Evolutionary conservation across 2,113 vertebrate genomes (phyloP), one percentile per base, ranked within the genome.

Genomic region (Hippocampus guttulatus): DNA sequence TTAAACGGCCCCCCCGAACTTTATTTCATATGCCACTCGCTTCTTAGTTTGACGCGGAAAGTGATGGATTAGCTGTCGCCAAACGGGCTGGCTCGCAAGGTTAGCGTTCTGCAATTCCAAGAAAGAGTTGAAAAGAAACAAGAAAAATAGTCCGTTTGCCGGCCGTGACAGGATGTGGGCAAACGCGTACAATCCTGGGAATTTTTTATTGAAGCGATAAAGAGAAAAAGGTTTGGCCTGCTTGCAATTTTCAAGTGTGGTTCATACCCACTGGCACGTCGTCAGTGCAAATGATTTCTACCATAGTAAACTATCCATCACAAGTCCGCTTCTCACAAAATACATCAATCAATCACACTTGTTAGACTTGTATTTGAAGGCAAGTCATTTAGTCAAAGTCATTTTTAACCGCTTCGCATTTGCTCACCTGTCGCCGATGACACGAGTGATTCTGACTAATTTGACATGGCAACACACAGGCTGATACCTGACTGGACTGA

Each of bases 101-200:
- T 60, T 60, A 30, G 25, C 14, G 15, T 6, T 60, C 57, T 14
- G 33, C 58, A 18, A 8, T 30, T 61, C 58, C 27, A 30, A 61
- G 27, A 61, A 33, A 61, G 16, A 15, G 2, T 61, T 33, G 58
- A 18, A 61, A 61, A 33, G 27, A 8, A 61, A 61, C 7, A 16
- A 61, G 27, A 61, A 61, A 23, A 61, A 61, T 30, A 9, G 15
- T 61, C 58, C 2, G 7, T 61, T 18, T 18, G 27, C 16, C 58
- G 27, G 27, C 25, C 27, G 16, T 61, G 58, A 61, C 58, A 33
- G 58, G 27, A 61, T 61, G 58, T 61, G 58, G 58, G 58, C 58
- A 61, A 61, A 61, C 2, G 27, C 7, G 25, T 33, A 18, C 27
- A 33, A 33, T 20, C 58, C 27, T 27, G 55, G 14, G 55, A 61